Evolutionary conservation across 2,888 invertebrate species (phyloP), one percentile per base, ranked within the genome.

Genomic region (Trachelus iudaicus): DNA sequence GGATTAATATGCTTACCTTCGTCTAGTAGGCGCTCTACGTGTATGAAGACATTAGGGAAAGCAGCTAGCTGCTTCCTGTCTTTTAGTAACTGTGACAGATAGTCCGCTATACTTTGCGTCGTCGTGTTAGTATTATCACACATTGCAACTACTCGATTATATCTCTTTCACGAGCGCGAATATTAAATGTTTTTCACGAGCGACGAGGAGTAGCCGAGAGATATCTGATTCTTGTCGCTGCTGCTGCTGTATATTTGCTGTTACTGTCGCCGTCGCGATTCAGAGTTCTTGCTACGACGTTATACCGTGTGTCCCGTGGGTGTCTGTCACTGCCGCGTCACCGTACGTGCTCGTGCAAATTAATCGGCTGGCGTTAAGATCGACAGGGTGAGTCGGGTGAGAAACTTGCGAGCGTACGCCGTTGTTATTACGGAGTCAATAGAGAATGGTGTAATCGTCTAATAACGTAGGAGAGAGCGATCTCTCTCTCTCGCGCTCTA

Each of bases 41-140:
- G 99, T 94, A 98, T 96, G 94, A 99, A 99, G 93, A 99, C 98
- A 95, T 98, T 99, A 89, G 99, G 99, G 94, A 99, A 98, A 92
- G 99, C 99, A 92, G 98, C 98, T 93, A 99, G 95, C 94, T 99
- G 99, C 94, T 99, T 99, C 94, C 99, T 98, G 95, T 99, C 99
- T 95, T 99, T 99, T 92, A 99, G 95, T 94, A 99, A 95, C 94
- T 99, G 99, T 92, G 99, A 98, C 95, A 99, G 95, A 94, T 99
- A 99, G 94, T 99, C 99, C 93, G 99, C 98, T 94, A 98, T 97
- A 94, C 97, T 98, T 93, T 98, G 97, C 93, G 97, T 97, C 92
- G 96, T 96, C 90, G 95, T 86, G 85, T 90, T 91, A 85, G 89
- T 89, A 88, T 90, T 90, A 89, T 91, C 91, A 88, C 91, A 90